These are phyloP conservation scores for Synergus itoensis DNA, from an alignment of 2,888 invertebrate species.

Conservation along the genomic window DNA sequence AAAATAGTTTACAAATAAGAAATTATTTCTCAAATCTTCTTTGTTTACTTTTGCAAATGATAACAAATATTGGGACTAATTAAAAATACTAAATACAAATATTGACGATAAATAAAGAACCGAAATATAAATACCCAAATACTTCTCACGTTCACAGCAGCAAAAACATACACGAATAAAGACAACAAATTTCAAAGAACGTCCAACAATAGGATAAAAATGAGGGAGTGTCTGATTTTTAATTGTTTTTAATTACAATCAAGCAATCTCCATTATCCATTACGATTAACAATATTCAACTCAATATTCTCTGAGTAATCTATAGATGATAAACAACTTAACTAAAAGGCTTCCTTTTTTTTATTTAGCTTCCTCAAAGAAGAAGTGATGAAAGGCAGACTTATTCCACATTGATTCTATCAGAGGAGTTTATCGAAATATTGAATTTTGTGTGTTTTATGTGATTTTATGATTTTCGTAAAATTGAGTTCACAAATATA, in stretches of 20 bases:
- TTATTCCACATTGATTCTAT: no score
- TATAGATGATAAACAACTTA: background rate
- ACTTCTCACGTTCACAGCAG: no score
- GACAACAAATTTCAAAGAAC: conserved; percentile 9
- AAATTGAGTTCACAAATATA: no score
- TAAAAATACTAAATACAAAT: conserved; percentile 5
- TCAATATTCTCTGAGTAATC: background rate
- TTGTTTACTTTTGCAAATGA: background rate
- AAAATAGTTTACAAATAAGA: conserved; percentile 39
- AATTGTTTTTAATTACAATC: background rate
- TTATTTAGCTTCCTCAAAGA: background rate
- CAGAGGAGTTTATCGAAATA: no score
- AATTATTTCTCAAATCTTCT: conserved; percentile 4
- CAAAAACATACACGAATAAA: conserved; percentile 25
- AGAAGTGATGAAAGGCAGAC: no score
- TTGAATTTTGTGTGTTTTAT: no score
- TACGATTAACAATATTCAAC: conserved; percentile 8
- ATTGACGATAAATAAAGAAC: no score
- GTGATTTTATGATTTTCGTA: no score
- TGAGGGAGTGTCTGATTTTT: background rate
- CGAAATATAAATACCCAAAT: no score
- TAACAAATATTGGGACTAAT: background rate
- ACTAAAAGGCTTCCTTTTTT: conserved; percentile 5
- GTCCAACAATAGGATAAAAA: background rate
- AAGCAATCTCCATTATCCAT: background rate